Conservation (phyloP, 1,140 invertebrate species). For the Macrotrachela quadricornifera region DNA sequence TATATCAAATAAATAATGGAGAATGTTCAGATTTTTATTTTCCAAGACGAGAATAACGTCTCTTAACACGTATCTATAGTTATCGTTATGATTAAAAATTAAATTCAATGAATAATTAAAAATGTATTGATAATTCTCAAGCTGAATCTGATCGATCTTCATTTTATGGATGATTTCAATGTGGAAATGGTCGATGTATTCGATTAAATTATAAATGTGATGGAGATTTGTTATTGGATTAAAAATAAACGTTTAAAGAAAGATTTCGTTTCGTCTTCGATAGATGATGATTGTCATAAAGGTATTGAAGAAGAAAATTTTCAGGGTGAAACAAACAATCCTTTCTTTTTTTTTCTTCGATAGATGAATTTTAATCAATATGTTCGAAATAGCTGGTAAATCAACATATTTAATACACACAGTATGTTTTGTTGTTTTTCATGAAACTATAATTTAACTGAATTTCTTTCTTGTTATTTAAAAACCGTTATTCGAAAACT, state of each 20-base stretch:
- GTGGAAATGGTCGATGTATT: slow-evolving; percentile 21
- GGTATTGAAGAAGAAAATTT: slow-evolving; percentile 20
- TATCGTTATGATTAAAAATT: slow-evolving; percentile 58
- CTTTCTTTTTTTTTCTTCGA: too few relatives aligned
- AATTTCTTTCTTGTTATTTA: too few relatives aligned
- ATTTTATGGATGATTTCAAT: slow-evolving; percentile 14
- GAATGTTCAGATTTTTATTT: slow-evolving; percentile 88
- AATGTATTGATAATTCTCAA: neutral
- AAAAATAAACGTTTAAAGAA: slow-evolving; percentile 4
- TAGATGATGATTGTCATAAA: slow-evolving; percentile 33
- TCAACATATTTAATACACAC: too few relatives aligned
- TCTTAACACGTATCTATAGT: slow-evolving; percentile 43
- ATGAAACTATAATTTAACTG: too few relatives aligned
- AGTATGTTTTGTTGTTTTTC: too few relatives aligned
- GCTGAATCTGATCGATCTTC: neutral
- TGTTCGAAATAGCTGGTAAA: too few relatives aligned
- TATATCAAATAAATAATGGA: slow-evolving; percentile 58
- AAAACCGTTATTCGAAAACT: too few relatives aligned
- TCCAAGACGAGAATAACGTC: slow-evolving; percentile 37
- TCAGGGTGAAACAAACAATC: too few relatives aligned
- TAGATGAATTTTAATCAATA: too few relatives aligned
- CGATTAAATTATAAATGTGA: slow-evolving; percentile 43
- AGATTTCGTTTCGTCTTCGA: too few relatives aligned
- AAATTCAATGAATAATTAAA: slow-evolving; percentile 1
- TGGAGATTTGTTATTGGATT: slow-evolving; percentile 9